phyloP scores from a whole-genome alignment of 2,113 vertebrate species.

The Nicator chloris region DNA sequence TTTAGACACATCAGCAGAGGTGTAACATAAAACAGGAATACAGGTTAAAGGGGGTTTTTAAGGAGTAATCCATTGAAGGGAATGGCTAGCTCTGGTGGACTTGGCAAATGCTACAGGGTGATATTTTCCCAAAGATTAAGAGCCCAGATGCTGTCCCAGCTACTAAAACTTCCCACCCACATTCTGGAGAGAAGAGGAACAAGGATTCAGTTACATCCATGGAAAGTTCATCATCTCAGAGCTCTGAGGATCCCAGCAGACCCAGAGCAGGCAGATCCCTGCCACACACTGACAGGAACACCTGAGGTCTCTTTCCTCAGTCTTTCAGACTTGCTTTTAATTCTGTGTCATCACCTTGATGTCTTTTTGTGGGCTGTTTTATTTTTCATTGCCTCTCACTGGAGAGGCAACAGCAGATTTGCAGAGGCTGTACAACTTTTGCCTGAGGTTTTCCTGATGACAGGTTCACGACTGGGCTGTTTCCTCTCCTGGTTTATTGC shows the following conservation, averaged over 20 bases:
- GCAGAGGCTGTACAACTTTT: background rate
- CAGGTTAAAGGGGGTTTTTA: background rate
- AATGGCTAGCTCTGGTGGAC: background rate
- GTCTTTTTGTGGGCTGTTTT: background rate
- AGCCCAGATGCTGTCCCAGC: background rate
- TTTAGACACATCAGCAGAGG: background rate
- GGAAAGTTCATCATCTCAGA: background rate
- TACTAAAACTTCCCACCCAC: background rate
- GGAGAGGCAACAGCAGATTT: background rate
- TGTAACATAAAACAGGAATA: background rate
- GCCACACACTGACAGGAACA: background rate
- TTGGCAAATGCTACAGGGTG: background rate
- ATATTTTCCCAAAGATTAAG: background rate
- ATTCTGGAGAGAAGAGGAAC: background rate
- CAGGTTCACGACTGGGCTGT: background rate
- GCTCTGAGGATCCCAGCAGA: background rate
- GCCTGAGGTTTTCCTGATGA: background rate
- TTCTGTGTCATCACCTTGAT: background rate
- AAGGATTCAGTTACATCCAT: background rate
- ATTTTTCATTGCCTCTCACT: background rate
- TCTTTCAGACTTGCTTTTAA: background rate
- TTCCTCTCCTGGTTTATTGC: background rate
- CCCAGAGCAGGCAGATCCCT: background rate
- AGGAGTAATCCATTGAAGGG: background rate
- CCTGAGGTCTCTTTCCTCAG: background rate